Percentiles rank a stretch among this genome's conserved stretches.
These are phyloP conservation scores for Bubo scandiacus DNA, from an alignment of 2,113 vertebrate genomes.

Conservation along the genomic window DNA sequence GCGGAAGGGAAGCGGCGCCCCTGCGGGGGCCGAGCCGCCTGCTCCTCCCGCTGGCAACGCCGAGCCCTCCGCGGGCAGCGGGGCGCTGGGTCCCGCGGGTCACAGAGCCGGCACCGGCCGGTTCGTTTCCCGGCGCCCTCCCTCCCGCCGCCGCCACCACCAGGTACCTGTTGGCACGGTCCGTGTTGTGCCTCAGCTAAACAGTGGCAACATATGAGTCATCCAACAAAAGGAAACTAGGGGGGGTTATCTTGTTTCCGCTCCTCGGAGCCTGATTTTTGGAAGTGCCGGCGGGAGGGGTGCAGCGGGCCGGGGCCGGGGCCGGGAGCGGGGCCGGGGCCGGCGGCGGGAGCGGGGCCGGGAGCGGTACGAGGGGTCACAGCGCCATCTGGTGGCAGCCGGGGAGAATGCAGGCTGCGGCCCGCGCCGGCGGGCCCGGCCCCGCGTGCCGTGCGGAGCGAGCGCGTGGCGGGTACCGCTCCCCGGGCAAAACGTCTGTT, in stretches of 20 bases:
- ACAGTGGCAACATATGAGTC: neutral
- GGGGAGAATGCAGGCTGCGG: neutral
- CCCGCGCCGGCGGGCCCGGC: too few species aligned
- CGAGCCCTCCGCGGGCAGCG: too few species aligned
- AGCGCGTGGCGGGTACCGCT: fast-evolving
- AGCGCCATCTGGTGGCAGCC: constrained; percentile 57
- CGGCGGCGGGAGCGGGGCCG: too few species aligned
- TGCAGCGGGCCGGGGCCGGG: too few species aligned
- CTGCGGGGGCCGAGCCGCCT: neutral
- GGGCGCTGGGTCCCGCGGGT: too few species aligned
- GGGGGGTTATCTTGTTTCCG: too few species aligned
- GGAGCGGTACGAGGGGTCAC: constrained; percentile 21
- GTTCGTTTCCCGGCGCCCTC: too few species aligned
- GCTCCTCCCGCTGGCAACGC: neutral
- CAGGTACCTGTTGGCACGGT: neutral
- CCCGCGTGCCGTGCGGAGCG: too few species aligned
- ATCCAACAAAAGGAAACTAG: neutral
- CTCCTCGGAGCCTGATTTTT: neutral
- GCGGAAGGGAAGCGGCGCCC: neutral
- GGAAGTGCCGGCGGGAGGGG: fast-evolving
- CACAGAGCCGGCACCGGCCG: neutral
- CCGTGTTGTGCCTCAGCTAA: neutral
- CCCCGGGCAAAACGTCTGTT: fast-evolving
- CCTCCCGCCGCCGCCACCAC: neutral
- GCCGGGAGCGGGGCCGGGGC: neutral